Percentiles rank a stretch among this genome's conserved stretches.
These are phyloP conservation scores for Naja naja DNA, from an alignment of 2,113 vertebrate species.

Conservation along the genomic window DNA sequence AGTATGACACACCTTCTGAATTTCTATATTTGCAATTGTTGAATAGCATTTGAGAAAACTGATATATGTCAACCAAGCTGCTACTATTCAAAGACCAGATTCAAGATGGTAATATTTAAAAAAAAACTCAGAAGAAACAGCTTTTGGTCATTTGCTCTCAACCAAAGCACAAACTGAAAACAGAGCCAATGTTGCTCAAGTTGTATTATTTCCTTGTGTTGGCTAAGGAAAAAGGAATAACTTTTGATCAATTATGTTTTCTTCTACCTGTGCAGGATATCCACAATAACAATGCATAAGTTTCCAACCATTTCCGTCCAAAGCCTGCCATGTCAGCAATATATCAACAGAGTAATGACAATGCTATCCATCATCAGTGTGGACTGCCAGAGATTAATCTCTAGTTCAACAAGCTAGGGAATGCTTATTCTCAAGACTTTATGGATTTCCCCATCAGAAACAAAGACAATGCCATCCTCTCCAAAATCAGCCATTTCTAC, in stretches of 20 bases:
- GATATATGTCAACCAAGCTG: background rate
- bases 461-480: background rate
- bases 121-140: background rate
- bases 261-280: background rate
- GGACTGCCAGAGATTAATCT: background rate
- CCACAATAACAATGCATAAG: background rate
- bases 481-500: background rate
- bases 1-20: background rate
- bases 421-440: background rate
- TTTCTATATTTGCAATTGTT: background rate
- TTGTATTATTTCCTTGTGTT: background rate
- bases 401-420: background rate
- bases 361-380: background rate
- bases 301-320: background rate
- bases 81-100: background rate
- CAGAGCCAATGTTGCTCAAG: fast-evolving
- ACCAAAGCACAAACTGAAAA: background rate
- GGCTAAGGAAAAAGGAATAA: background rate
- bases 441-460: background rate
- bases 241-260: background rate
- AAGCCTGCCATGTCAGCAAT: background rate
- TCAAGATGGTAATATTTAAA: background rate
- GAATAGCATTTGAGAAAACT: background rate
- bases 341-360: background rate
- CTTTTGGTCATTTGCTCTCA: background rate